A percentile compares a stretch with the other conserved stretches of the same genome.
phyloP scores from a whole-genome alignment of 2,888 invertebrate genomes.

The Fragum whitleyi region DNA sequence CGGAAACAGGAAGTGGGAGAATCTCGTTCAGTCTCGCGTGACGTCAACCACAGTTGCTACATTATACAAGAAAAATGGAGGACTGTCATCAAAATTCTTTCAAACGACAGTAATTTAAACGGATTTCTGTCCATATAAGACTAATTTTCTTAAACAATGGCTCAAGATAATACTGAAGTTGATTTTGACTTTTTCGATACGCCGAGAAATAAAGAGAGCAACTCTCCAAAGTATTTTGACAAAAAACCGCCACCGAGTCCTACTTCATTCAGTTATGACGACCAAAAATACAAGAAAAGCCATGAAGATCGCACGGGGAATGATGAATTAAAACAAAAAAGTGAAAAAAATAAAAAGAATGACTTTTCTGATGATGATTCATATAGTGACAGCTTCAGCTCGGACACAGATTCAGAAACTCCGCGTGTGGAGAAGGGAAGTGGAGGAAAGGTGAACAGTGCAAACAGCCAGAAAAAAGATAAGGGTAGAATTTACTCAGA shows the following conservation, averaged over 20 bases:
- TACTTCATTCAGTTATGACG: conserved; percentile 44
- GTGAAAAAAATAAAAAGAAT: neutral
- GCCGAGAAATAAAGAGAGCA: conserved; percentile 54
- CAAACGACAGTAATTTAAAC: too few species aligned
- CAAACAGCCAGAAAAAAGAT: neutral
- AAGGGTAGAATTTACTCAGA: conserved; percentile 35
- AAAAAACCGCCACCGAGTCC: conserved; percentile 36
- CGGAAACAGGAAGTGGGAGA: neutral
- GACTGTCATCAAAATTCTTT: conserved; percentile 16
- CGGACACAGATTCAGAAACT: conserved; percentile 52
- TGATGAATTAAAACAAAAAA: neutral
- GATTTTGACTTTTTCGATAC: conserved; percentile 79
- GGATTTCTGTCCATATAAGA: too few species aligned
- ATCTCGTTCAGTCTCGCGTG: conserved; percentile 61
- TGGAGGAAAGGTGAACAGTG: neutral
- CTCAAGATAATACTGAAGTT: conserved; percentile 46
- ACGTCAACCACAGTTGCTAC: conserved; percentile 75
- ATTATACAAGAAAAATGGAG: conserved; percentile 69
- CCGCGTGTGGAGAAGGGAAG: conserved; percentile 21
- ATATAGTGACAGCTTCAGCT: conserved; percentile 23
- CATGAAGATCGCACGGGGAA: neutral
- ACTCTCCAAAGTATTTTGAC: conserved; percentile 29
- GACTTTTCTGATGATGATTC: neutral
- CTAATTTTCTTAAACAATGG: too few species aligned
- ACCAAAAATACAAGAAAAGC: neutral